Conservation (phyloP, 1,140 invertebrate species). For the Pseudomyrmex gracilis region DNA sequence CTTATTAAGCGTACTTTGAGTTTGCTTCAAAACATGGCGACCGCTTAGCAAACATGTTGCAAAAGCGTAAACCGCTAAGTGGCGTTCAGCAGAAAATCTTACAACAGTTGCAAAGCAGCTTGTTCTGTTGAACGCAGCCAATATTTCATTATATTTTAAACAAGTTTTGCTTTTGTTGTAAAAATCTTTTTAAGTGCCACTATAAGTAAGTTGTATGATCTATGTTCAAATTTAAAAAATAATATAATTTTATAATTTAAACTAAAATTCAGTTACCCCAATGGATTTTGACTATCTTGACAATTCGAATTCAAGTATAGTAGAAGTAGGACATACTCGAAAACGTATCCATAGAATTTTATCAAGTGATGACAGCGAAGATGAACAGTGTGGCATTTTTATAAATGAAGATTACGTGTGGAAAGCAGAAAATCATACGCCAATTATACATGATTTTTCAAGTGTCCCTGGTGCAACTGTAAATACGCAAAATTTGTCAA, state of each 20-base stretch:
- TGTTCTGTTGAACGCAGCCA: too few relatives aligned
- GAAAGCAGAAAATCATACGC: slow-evolving; percentile 37
- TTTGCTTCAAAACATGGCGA: too few relatives aligned
- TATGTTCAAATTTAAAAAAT: slow-evolving; percentile 3
- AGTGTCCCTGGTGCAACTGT: not conserved
- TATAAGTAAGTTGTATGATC: too few relatives aligned
- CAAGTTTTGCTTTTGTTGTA: too few relatives aligned
- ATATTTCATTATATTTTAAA: too few relatives aligned
- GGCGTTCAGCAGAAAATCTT: too few relatives aligned
- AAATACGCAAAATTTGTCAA: slow-evolving; percentile 8
- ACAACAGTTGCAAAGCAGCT: too few relatives aligned
- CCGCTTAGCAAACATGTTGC: too few relatives aligned
- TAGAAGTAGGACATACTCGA: slow-evolving; percentile 18
- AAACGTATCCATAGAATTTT: slow-evolving; percentile 33
- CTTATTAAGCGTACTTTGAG: too few relatives aligned
- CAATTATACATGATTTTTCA: not conserved
- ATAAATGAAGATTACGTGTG: slow-evolving; percentile 27
- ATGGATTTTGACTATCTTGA: slow-evolving; percentile 54
- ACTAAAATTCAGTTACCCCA: slow-evolving; percentile 50
- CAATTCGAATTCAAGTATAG: slow-evolving; percentile 27
- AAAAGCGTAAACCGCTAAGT: too few relatives aligned
- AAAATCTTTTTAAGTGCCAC: too few relatives aligned
- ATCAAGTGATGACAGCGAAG: slow-evolving; percentile 40
- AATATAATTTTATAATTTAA: slow-evolving; percentile 51
- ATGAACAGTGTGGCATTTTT: slow-evolving; percentile 23